Evolutionary conservation across 2,797 vertebrate genomes (phyloP), one percentile per base, ranked within the genome.

Genomic region (Melanotaenia pygmaea): DNA sequence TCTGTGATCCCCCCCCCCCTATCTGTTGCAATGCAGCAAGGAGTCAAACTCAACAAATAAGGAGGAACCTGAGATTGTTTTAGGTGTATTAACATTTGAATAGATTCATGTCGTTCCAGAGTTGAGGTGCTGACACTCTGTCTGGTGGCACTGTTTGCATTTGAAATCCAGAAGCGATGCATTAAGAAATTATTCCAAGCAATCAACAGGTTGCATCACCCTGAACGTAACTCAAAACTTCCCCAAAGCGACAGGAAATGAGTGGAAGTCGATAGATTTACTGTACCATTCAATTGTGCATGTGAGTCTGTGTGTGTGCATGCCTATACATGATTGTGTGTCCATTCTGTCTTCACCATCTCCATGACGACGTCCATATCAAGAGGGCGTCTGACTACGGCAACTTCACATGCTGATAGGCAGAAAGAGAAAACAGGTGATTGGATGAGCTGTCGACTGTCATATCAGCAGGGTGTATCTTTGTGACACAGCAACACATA

Each of bases 321-420:
- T 28, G 35, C 69, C 51, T 74, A 70, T 72, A 71, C 30, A 67
- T 79, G 51, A 70, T 72, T 65, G 69, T 82, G 87, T 67, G 88
- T 89, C 87, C 89, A 90, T 85, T 86, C 86, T 86, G 88, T 90
- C 88, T 91, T 91, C 86, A 86, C 82, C 88, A 93, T 94, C 92
- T 92, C 92, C 94, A 94, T 94, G 92, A 88, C 91, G 91, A 94
- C 92, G 91, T 94, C 92, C 92, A 87, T 91, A 92, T 87, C 86
- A 88, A 92, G 88, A 93, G 90, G 89, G 93, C 83, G 86, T 90
- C 90, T 92, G 89, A 84, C 90, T 89, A 90, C 54, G 80, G 91
- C 89, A 91, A 90, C 91, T 91, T 87, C 86, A 85, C 90, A 89
- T 82, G 90, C 90, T 93, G 92, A 93, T 93, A 93, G 93, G 94